Evolutionary conservation across 2,113 vertebrate genomes (phyloP), one percentile per base, ranked within the genome.

Genomic region (Physeter macrocephalus): DNA sequence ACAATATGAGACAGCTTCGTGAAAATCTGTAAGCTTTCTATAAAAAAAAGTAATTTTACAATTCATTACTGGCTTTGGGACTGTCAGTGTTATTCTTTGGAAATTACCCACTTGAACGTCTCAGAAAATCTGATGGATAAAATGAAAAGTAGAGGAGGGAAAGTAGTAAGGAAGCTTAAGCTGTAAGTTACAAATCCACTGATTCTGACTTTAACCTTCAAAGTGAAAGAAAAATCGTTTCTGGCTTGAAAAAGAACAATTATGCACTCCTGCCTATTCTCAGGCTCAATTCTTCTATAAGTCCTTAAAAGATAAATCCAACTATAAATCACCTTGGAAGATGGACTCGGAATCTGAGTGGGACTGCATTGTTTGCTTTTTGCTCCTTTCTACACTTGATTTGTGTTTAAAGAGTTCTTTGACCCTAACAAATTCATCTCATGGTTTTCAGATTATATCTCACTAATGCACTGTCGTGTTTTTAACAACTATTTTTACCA

Each of bases 201-300:
- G 67, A 54, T 94, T 97, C 90, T 94, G 92, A 75, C 75, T 97
- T 97, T 96, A 98, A 97, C 91, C 83, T 98, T 98, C 96, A 95
- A 67, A 81, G 43, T 97, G 36, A 95, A 93, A 97, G 97, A 96
- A 98, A 94, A 92, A 95, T 85, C 57, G 39, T 91, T 95, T 83
- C 74, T 2, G 2, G 27, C 41, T 96, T 71, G 36, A 97, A 90
- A 97, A 90, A 96, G 94, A 87, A 82, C 89, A 93, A 96, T 96
- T 97, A 97, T 94, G 86, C 78, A 95, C 90, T 97, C 62, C 90
- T 94, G 59, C 39, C 27, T 96, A 61, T 93, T 98, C 98, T 96
- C 71, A 66, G 46, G 10, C 83, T 97, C 83, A 96, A 86, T 90
- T 81, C 4, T 96, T 95, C 95, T 57, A 82, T 88, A 98, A 97